Conservation (phyloP, 2,888 invertebrate genomes). For the Platycheirus albimanus region DNA sequence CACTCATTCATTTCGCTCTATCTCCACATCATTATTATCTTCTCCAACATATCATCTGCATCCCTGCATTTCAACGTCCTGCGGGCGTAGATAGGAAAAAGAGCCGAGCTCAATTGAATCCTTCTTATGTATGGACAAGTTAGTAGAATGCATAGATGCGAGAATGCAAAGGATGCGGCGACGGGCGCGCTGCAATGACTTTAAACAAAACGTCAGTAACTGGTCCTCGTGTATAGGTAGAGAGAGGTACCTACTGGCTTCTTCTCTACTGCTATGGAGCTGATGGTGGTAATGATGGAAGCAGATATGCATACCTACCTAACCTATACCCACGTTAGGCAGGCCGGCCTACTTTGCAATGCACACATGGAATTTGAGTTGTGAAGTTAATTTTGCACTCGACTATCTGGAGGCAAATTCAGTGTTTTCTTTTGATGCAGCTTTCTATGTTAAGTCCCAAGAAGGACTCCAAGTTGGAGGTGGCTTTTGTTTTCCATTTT, state of each 20-base stretch:
- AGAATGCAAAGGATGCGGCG: conserved; percentile 44
- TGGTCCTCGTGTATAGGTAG: conserved; percentile 10
- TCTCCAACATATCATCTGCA: conserved; percentile 49
- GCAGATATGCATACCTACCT: background rate
- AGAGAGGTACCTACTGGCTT: too few relatives aligned
- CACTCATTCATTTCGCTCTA: conserved; percentile 3
- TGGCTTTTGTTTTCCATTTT: conserved; percentile 8
- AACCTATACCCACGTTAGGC: too few relatives aligned
- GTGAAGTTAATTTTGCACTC: conserved; percentile 60
- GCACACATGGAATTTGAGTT: conserved; percentile 63
- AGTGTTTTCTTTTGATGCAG: conserved; percentile 35
- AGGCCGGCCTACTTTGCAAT: conserved; percentile 57
- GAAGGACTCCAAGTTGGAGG: conserved; percentile 6
- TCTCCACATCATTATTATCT: conserved; percentile 56
- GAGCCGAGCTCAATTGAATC: conserved; percentile 52
- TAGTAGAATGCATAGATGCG: conserved; percentile 42
- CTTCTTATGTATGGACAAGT: conserved; percentile 53
- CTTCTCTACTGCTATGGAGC: background rate
- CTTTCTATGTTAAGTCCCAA: background rate
- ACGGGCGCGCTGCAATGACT: conserved; percentile 23
- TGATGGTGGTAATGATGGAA: conserved; percentile 14
- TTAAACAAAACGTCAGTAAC: conserved; percentile 46
- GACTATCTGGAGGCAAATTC: conserved; percentile 29
- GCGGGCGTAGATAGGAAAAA: conserved; percentile 16
- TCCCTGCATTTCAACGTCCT: conserved; percentile 58